These are phyloP conservation scores for Lutraria lutraria DNA, from an alignment of 2,888 invertebrate genomes.

Conservation along the genomic window DNA sequence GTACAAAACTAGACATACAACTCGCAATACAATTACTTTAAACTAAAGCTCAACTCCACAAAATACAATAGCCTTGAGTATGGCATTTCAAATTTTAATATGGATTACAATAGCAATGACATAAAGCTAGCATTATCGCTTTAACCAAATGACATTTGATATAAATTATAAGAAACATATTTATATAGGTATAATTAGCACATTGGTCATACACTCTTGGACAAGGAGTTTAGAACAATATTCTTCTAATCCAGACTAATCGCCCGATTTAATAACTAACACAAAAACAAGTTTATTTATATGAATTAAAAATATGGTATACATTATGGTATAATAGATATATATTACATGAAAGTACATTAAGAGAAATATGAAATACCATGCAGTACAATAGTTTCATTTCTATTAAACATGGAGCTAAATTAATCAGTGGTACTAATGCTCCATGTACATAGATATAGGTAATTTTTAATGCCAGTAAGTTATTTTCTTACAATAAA, in stretches of 20 bases:
- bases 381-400: too few species aligned
- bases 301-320: neutral
- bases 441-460: too few species aligned
- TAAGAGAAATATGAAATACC: too few species aligned
- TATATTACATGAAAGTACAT: neutral
- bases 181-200: neutral
- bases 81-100: conserved; percentile 13
- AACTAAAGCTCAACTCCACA: neutral
- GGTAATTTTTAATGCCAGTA: too few species aligned
- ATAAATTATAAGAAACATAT: neutral
- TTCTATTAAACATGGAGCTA: too few species aligned
- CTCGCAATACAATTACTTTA: neutral
- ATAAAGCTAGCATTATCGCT: conserved; percentile 4
- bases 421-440: too few species aligned
- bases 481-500: too few species aligned
- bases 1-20: neutral
- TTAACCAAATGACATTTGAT: conserved; percentile 1
- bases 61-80: conserved; percentile 14
- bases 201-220: neutral
- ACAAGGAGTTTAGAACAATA: neutral
- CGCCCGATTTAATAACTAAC: neutral
- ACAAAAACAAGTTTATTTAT: neutral
- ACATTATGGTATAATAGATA: neutral
- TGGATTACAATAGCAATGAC: neutral
- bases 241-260: neutral